These are phyloP conservation scores for Plecturocebus donacophilus DNA, from an alignment of 2,113 vertebrate species.

Conservation along the genomic window DNA sequence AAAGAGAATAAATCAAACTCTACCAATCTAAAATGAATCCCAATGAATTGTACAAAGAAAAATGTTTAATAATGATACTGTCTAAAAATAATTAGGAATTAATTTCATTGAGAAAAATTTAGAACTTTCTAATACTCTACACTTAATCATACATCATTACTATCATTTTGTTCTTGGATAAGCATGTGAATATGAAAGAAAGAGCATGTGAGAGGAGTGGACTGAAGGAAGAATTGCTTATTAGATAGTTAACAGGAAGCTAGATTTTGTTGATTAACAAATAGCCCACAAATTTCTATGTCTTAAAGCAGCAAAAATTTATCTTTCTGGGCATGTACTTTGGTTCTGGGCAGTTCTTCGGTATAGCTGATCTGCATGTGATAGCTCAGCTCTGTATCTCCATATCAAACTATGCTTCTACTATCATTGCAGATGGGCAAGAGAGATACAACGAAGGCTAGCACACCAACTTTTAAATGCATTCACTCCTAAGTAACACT, in stretches of 20 bases:
- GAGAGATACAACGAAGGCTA: not conserved
- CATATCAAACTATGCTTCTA: not conserved
- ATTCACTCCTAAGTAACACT: not conserved
- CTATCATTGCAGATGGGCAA: not conserved
- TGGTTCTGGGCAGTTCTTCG: not conserved
- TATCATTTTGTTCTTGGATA: not conserved
- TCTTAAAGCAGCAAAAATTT: not conserved
- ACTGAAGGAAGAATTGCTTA: not conserved
- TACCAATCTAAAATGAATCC: not conserved
- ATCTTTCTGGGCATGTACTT: not conserved
- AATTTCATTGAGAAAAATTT: not conserved
- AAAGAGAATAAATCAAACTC: not conserved
- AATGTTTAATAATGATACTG: not conserved
- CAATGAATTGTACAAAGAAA: not conserved
- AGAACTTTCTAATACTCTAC: not conserved
- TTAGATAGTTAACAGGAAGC: not conserved
- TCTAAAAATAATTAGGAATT: not conserved
- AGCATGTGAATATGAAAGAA: not conserved
- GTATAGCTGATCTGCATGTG: not conserved
- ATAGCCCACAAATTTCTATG: not conserved
- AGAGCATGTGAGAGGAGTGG: not conserved
- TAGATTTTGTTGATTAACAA: not conserved
- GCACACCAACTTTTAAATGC: not conserved
- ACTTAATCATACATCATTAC: not conserved
- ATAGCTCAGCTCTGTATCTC: not conserved